These are phyloP conservation scores for Arctocebus calabarensis DNA, from an alignment of 2,797 vertebrate species.

Conservation along the genomic window DNA sequence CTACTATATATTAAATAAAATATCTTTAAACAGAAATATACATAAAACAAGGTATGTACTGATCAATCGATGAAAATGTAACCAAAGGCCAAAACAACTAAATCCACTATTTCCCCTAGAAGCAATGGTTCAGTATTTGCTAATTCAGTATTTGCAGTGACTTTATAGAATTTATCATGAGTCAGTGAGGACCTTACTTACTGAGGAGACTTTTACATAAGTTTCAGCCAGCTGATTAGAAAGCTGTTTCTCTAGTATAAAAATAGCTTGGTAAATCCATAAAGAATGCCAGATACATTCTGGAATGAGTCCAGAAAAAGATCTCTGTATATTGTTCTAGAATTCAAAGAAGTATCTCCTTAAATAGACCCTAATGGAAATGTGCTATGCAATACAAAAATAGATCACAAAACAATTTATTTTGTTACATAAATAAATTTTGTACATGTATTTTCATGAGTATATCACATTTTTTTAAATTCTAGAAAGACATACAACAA, in stretches of 20 bases:
- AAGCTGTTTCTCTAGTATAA: constrained; percentile 54
- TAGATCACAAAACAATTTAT: not conserved
- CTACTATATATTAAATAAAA: not conserved
- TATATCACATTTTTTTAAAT: not conserved
- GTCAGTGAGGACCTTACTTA: not conserved
- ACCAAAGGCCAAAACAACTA: not conserved
- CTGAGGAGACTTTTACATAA: constrained; percentile 30
- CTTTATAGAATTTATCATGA: not conserved
- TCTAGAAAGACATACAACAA: constrained; percentile 29
- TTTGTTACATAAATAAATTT: not conserved
- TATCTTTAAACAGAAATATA: constrained; percentile 51
- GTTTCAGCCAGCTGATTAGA: constrained; percentile 43
- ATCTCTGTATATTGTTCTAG: not conserved
- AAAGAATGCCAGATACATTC: constrained; percentile 6
- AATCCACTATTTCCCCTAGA: not conserved
- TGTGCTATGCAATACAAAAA: not conserved
- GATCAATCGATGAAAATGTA: not conserved
- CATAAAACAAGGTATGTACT: not conserved
- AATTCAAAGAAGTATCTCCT: not conserved
- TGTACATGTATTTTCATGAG: not conserved
- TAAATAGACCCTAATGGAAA: not conserved
- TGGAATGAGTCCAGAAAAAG: constrained; percentile 24
- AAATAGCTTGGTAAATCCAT: constrained; percentile 52
- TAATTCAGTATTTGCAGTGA: not conserved
- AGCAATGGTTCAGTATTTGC: not conserved